Conservation (phyloP, 2,797 vertebrate species). For the Sparus aurata region DNA sequence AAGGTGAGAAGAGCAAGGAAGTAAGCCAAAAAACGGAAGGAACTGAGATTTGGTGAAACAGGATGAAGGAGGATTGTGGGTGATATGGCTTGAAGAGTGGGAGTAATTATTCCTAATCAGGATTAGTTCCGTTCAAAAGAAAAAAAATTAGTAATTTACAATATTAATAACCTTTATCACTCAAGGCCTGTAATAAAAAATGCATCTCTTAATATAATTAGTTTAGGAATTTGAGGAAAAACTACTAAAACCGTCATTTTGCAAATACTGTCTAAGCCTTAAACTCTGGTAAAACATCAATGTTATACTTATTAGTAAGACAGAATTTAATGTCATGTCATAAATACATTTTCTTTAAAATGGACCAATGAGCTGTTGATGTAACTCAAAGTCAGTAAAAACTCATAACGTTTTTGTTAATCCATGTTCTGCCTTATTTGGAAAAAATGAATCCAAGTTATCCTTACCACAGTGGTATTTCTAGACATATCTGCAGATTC, state of each 20-base stretch:
- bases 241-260: slow-evolving; percentile 5
- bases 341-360: background rate
- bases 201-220: slow-evolving; percentile 30
- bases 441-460: background rate
- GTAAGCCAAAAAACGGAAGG: background rate
- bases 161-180: slow-evolving; percentile 19
- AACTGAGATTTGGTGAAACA: slow-evolving; percentile 25
- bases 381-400: background rate
- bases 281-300: slow-evolving; percentile 6
- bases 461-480: background rate
- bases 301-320: background rate
- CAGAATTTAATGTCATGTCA: background rate
- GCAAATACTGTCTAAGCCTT: background rate
- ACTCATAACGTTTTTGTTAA: background rate
- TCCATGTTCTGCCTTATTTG: background rate
- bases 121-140: slow-evolving; percentile 42
- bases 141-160: slow-evolving; percentile 20
- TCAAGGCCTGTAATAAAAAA: slow-evolving; percentile 7
- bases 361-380: background rate
- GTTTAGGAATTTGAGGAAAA: slow-evolving; percentile 20
- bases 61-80: slow-evolving; percentile 25
- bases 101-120: slow-evolving; percentile 44
- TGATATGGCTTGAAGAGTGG: slow-evolving; percentile 10
- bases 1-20: slow-evolving; percentile 23
- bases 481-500: background rate